Evolutionary conservation across 2,113 vertebrate species (phyloP).

Genomic region (Perca flavescens): DNA sequence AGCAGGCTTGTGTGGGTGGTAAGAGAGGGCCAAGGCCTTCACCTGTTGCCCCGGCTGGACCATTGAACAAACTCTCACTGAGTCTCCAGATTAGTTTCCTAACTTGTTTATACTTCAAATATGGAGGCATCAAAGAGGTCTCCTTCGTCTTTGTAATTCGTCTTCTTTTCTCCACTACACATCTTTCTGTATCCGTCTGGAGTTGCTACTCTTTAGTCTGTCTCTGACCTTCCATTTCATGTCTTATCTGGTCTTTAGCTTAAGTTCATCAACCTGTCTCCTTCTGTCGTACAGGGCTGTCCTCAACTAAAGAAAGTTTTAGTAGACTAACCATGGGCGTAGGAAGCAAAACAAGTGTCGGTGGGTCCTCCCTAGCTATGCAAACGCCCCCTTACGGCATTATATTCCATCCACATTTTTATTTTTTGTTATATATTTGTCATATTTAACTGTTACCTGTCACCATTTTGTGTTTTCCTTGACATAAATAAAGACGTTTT

Average conservation of each 20-base stretch:
- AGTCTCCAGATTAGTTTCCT: background rate
- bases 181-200: background rate
- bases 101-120: background rate
- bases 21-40: slow-evolving; percentile 1
- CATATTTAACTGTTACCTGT: no score
- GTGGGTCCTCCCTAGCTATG: no score
- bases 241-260: slow-evolving; percentile 8
- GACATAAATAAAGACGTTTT: no score
- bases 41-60: slow-evolving; percentile 34
- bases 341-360: no score
- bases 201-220: background rate
- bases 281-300: background rate
- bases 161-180: background rate
- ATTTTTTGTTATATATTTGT: no score
- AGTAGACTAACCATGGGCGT: no score
- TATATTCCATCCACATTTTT: no score
- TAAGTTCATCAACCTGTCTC: background rate
- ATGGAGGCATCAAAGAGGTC: background rate
- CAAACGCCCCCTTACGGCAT: no score
- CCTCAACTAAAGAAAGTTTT: no score
- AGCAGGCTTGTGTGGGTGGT: slow-evolving; percentile 37
- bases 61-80: slow-evolving; percentile 5
- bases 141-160: background rate
- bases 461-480: no score
- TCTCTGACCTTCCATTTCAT: slow-evolving; percentile 23